A percentile compares a stretch with the other conserved stretches of the same genome.
Evolutionary conservation across 2,888 invertebrate species (phyloP).

Genomic region (Catocala fraxini): DNA sequence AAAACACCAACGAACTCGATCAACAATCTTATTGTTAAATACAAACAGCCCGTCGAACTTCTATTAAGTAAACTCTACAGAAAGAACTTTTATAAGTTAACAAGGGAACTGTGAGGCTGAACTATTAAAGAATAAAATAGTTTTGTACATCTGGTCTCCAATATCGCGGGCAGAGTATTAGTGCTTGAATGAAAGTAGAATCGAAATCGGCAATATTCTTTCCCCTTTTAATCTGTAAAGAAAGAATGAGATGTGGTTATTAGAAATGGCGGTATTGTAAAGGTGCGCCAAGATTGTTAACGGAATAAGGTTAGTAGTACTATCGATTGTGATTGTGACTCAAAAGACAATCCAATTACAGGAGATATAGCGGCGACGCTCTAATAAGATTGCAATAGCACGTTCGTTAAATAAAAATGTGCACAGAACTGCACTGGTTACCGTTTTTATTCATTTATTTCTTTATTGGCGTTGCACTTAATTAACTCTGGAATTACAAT

Average conservation of each 20-base stretch:
- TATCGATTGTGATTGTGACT: conserved; percentile 45
- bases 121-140: conserved; percentile 59
- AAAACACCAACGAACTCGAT: conserved; percentile 34
- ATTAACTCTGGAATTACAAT: no score
- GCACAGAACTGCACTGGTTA: conserved; percentile 31
- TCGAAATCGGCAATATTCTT: conserved; percentile 18
- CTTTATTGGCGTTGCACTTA: no score
- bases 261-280: conserved; percentile 25
- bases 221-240: conserved; percentile 16
- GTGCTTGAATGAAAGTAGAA: conserved; percentile 22
- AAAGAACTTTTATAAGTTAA: conserved; percentile 55
- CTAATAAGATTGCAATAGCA: conserved; percentile 51
- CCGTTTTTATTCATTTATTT: neutral
- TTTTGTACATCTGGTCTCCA: conserved; percentile 52
- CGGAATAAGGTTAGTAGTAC: conserved; percentile 36
- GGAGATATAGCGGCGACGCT: conserved; percentile 46
- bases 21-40: conserved; percentile 41
- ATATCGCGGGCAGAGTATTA: conserved; percentile 48
- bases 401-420: conserved; percentile 45
- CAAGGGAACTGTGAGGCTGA: conserved; percentile 44
- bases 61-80: conserved; percentile 48
- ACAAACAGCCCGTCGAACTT: conserved; percentile 41
- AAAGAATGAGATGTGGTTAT: conserved; percentile 21
- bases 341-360: conserved; percentile 61
- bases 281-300: conserved; percentile 27